These are phyloP conservation scores for Sinopyrophorus schimmeli DNA, from an alignment of 2,888 invertebrate genomes.

Conservation along the genomic window DNA sequence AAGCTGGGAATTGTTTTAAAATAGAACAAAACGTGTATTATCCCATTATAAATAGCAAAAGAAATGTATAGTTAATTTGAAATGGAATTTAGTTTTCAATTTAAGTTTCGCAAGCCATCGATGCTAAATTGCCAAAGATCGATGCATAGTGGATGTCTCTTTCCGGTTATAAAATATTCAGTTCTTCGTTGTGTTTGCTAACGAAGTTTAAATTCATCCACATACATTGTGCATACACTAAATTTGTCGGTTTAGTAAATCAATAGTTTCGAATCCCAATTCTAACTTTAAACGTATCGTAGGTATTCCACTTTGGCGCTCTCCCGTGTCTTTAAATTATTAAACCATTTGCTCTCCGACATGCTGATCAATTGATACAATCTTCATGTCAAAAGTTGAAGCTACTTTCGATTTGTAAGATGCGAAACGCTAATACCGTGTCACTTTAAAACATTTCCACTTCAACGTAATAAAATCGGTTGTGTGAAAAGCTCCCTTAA, in stretches of 20 bases:
- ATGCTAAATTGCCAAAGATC: no score
- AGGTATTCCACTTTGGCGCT: slow-evolving; percentile 20
- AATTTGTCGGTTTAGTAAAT: slow-evolving; percentile 20
- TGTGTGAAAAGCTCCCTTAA: no score
- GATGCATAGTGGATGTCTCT: slow-evolving; percentile 9
- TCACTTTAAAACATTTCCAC: slow-evolving; percentile 24
- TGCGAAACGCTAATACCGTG: slow-evolving; percentile 20
- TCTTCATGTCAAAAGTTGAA: slow-evolving; percentile 27
- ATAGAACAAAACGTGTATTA: no score
- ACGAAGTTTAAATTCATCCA: slow-evolving; percentile 22
- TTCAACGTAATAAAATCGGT: slow-evolving; percentile 25
- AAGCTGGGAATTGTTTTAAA: no score
- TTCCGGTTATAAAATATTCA: slow-evolving; percentile 22
- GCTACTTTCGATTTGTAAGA: slow-evolving; percentile 26
- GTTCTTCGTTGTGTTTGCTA: slow-evolving; percentile 11
- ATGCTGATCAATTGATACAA: slow-evolving; percentile 25
- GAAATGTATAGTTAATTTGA: no score
- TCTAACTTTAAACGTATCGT: slow-evolving; percentile 23
- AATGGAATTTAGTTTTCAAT: no score
- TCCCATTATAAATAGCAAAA: no score
- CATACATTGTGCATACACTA: slow-evolving; percentile 8
- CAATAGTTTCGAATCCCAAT: slow-evolving; percentile 19
- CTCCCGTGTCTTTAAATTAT: slow-evolving; percentile 31
- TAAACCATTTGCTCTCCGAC: slow-evolving; percentile 27
- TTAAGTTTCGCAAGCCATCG: no score